Percentiles rank a stretch among this genome's conserved stretches.
These are phyloP conservation scores for Patella pellucida DNA, from an alignment of 2,888 invertebrate species.

Conservation along the genomic window DNA sequence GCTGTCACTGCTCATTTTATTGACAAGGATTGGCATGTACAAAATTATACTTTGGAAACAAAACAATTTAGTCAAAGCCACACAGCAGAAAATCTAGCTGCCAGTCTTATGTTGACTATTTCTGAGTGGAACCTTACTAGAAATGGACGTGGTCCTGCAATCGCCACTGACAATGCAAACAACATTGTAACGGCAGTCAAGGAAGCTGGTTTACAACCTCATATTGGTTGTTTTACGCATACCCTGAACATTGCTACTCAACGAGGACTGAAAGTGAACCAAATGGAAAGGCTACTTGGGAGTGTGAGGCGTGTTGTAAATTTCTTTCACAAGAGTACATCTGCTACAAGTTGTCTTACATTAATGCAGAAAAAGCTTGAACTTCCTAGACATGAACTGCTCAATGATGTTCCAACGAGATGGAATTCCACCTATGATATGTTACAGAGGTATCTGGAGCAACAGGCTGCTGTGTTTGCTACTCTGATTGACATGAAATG, in stretches of 20 bases:
- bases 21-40: too few relatives aligned
- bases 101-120: background rate
- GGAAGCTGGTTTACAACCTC: too few relatives aligned
- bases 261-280: constrained; percentile 2
- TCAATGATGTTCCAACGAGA: background rate
- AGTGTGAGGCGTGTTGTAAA: background rate
- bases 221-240: constrained; percentile 12
- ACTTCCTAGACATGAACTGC: background rate
- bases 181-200: constrained; percentile 6
- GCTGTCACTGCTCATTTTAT: too few relatives aligned
- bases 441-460: background rate
- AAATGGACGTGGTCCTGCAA: background rate
- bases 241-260: constrained; percentile 11
- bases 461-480: background rate
- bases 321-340: constrained; percentile 9
- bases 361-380: constrained; percentile 8
- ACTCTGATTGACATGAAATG: background rate
- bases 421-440: constrained; percentile 5
- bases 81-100: constrained; percentile 8
- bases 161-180: background rate
- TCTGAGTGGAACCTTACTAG: background rate
- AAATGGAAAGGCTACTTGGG: constrained; percentile 1
- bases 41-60: background rate
- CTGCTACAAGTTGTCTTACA: constrained; percentile 6
- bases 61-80: background rate